Evolutionary conservation across 2,888 invertebrate genomes (phyloP).

Genomic region (Odontocolon sp.): DNA sequence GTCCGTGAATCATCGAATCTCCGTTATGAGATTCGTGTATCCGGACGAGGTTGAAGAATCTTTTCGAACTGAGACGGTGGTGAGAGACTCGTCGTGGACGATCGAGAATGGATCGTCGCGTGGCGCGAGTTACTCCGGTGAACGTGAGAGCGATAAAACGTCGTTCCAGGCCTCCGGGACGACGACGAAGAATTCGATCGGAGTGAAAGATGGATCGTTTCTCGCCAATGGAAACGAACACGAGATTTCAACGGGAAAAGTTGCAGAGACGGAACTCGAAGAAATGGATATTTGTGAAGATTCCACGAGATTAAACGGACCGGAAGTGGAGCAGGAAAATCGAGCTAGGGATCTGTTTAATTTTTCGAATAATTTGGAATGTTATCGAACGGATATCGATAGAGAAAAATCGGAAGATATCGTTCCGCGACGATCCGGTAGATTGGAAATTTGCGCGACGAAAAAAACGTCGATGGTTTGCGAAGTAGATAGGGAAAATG

Average conservation of each 20-base stretch:
- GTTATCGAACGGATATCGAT: background rate
- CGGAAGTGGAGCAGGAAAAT: background rate
- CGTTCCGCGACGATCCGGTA: background rate
- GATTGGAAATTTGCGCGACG: background rate
- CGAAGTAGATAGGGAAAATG: conserved; percentile 41
- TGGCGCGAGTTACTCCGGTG: conserved; percentile 21
- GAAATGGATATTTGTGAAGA: conserved; percentile 42
- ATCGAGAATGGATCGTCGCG: conserved; percentile 51
- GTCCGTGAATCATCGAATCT: conserved; percentile 60
- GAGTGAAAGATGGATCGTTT: conserved; percentile 10
- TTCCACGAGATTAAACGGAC: background rate
- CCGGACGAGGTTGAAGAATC: conserved; percentile 7
- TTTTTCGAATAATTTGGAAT: background rate
- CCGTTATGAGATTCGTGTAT: conserved; percentile 51
- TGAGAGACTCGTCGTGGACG: conserved; percentile 34
- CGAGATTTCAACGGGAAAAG: background rate
- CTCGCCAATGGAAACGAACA: background rate
- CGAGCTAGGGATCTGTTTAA: background rate
- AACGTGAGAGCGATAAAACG: conserved; percentile 5
- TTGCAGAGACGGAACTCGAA: background rate
- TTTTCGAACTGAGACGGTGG: conserved; percentile 18
- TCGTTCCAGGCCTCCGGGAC: background rate
- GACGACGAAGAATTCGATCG: conserved; percentile 14
- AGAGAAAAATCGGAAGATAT: background rate
- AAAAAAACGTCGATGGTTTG: conserved; percentile 37